Conservation (phyloP, 2,888 invertebrate species). For the Aelia acuminata region DNA sequence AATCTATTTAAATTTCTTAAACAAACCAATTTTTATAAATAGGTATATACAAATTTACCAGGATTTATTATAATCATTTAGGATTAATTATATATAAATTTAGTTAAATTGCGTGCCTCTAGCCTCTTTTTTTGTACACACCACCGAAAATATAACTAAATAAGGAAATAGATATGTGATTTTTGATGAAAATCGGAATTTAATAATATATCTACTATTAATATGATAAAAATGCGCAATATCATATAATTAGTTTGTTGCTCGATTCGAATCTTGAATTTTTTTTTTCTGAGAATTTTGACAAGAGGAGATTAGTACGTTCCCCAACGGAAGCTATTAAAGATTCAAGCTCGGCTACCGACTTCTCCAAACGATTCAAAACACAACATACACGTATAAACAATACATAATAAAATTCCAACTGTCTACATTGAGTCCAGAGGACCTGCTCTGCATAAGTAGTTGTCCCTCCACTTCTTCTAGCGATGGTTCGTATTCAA, state of each 20-base stretch:
- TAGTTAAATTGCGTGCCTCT: too few species aligned
- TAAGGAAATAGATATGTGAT: too few species aligned
- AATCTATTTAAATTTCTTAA: too few species aligned
- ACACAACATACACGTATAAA: slow-evolving; percentile 10
- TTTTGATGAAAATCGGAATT: too few species aligned
- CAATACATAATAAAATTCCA: slow-evolving; percentile 46
- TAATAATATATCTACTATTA: background rate
- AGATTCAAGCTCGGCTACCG: slow-evolving; percentile 14
- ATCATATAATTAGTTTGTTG: background rate
- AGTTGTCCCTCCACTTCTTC: slow-evolving; percentile 1
- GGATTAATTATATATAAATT: too few species aligned
- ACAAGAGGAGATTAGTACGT: background rate
- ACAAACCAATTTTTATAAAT: too few species aligned
- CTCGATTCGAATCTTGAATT: background rate
- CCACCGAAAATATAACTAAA: too few species aligned
- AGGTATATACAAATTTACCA: too few species aligned
- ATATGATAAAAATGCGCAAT: background rate
- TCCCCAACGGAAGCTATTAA: background rate
- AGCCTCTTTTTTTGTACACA: too few species aligned
- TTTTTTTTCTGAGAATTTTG: background rate
- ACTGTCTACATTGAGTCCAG: slow-evolving; percentile 11
- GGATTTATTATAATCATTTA: too few species aligned
- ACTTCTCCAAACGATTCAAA: slow-evolving; percentile 5
- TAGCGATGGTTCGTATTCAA: background rate
- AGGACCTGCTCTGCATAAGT: slow-evolving; percentile 16